These are phyloP conservation scores for Carcharodon carcharias DNA, from an alignment of 2,797 vertebrate species.

Conservation along the genomic window DNA sequence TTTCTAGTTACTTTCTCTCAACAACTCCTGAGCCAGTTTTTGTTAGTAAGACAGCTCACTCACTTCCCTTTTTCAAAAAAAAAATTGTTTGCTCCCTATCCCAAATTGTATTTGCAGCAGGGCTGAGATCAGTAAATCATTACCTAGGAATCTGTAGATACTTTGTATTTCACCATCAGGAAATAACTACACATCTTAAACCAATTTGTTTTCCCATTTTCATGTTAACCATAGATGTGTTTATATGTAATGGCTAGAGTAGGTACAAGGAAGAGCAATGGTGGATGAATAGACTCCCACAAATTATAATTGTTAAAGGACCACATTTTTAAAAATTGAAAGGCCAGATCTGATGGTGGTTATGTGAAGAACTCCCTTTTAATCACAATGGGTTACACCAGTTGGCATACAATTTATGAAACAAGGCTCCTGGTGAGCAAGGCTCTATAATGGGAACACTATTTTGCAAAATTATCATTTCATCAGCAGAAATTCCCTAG, in stretches of 20 bases:
- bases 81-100: background rate
- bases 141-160: background rate
- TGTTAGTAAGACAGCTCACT: background rate
- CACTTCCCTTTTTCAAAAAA: background rate
- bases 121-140: background rate
- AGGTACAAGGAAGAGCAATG: background rate
- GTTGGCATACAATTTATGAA: background rate
- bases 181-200: background rate
- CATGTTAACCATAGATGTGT: background rate
- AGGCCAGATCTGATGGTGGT: background rate
- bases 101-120: background rate
- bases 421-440: background rate
- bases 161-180: background rate
- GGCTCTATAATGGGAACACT: background rate
- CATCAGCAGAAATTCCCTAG: background rate
- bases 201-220: background rate
- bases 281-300: background rate
- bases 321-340: background rate
- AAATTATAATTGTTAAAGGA: background rate
- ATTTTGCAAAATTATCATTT: background rate
- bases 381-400: background rate
- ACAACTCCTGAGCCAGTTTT: no score
- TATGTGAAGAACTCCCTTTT: background rate
- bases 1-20: background rate
- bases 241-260: background rate